Evolutionary conservation across 2,888 invertebrate genomes (phyloP), one percentile per base, ranked within the genome.

Genomic region (Sesamia inferens): DNA sequence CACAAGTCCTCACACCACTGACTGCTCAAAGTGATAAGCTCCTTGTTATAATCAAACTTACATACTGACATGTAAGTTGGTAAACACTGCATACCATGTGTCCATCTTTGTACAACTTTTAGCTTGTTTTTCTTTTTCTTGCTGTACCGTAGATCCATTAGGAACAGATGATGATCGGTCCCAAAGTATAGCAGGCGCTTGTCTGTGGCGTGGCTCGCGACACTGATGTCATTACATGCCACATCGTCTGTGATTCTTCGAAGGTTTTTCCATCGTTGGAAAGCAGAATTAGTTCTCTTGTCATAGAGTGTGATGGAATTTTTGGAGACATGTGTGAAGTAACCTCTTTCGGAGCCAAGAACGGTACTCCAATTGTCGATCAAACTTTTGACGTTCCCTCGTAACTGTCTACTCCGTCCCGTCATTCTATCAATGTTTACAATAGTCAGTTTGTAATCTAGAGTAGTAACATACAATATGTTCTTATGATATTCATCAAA

Each of bases 81-180:
- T 6, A 94, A 88, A 75, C 94, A 94, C 81, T 96, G 93, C 89
- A 97, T 96, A 8, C 96, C 96, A 81, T 97, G 97, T 0, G 95
- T 96, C 97, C 97, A 97, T 76, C 97, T 93, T 81, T 96, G 96
- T 7, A 95, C 87, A 0, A 95, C 88, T 79, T 89, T 91, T 0
- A 92, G 84, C 62, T 91, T 90, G 5, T 85, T 84, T 24, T 84
- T 87, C 8, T 87, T 87, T n/a, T 63, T 87, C 57, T 87, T 87
- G 55, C 82, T 83, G 76, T 89, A 92, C 16, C 96, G 87, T 76
- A 94, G 80, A 80, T 96, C 96, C 88, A 94, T 88, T 22, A 94
- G 78, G 63, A 95, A 94, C 0, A 95, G 68, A 79, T 94, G 93
- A 71, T 96, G 96, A 47, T 93, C 91, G 0, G 94, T 93, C 0